Conservation (phyloP, 2,113 vertebrate species). For the Psephotus haematonotus region DNA sequence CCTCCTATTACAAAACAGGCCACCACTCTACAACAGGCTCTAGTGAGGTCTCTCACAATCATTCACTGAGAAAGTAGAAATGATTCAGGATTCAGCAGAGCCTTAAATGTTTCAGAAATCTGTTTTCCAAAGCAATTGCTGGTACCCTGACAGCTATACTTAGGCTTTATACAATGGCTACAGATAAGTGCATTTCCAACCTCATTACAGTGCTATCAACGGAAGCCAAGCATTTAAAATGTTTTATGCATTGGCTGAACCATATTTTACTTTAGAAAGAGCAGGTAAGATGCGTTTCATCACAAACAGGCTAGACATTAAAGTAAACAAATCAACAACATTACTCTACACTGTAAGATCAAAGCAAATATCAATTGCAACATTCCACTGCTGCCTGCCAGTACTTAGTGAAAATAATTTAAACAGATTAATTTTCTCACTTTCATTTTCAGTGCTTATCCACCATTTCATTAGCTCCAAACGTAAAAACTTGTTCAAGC, state of each 20-base stretch:
- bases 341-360: background rate
- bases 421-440: background rate
- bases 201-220: conserved; percentile 33
- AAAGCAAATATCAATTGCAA: background rate
- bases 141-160: background rate
- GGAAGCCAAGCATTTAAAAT: conserved; percentile 38
- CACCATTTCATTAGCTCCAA: background rate
- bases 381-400: background rate
- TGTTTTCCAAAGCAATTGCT: conserved; percentile 26
- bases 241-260: conserved; percentile 1
- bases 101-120: conserved; percentile 18
- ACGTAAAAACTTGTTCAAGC: background rate
- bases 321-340: conserved; percentile 50
- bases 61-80: background rate
- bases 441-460: background rate
- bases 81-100: conserved; percentile 10
- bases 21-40: background rate
- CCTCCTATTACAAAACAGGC: background rate
- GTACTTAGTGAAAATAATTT: conserved; percentile 2
- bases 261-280: conserved; percentile 38
- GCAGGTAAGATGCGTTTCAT: conserved; percentile 35
- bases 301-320: conserved; percentile 41
- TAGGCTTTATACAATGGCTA: background rate
- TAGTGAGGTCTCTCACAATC: background rate
- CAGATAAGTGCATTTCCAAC: conserved; percentile 30